Evolutionary conservation across 2,888 invertebrate species (phyloP).

Genomic region (Eumacrocentrus americanus): DNA sequence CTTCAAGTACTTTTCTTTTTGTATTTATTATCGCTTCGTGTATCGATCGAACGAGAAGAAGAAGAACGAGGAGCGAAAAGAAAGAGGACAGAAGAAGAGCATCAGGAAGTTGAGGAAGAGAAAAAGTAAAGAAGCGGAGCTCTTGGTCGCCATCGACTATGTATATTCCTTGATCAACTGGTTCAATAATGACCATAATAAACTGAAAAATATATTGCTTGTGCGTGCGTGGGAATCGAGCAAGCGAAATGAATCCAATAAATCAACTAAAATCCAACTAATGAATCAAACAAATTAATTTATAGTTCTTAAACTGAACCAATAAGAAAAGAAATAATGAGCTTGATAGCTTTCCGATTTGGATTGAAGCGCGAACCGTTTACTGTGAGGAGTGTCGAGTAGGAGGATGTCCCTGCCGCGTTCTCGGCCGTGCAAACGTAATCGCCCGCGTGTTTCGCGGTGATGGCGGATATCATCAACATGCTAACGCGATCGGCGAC

Average conservation of each 20-base stretch:
- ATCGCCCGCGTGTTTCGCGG: conserved; percentile 62
- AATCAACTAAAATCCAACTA: no score
- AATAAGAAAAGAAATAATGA: no score
- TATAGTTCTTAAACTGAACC: no score
- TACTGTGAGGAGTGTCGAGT: conserved; percentile 60
- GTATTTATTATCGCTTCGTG: background rate
- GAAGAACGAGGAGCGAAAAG: conserved; percentile 20
- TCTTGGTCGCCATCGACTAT: no score
- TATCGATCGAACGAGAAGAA: conserved; percentile 4
- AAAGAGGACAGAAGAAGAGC: conserved; percentile 2
- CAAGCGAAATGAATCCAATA: conserved; percentile 23
- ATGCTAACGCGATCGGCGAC: conserved; percentile 68
- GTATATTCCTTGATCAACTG: no score
- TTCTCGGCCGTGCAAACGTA: conserved; percentile 63
- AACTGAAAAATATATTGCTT: no score
- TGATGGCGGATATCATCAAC: conserved; percentile 72
- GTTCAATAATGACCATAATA: no score
- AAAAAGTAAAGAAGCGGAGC: background rate
- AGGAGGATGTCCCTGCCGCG: conserved; percentile 59
- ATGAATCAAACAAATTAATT: no score
- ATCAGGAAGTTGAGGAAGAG: background rate
- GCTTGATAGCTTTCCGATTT: no score
- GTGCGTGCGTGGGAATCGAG: no score
- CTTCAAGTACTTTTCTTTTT: background rate
- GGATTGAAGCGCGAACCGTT: conserved; percentile 59